phyloP scores from a whole-genome alignment of 2,797 vertebrate genomes.

The Champsocephalus gunnari region DNA sequence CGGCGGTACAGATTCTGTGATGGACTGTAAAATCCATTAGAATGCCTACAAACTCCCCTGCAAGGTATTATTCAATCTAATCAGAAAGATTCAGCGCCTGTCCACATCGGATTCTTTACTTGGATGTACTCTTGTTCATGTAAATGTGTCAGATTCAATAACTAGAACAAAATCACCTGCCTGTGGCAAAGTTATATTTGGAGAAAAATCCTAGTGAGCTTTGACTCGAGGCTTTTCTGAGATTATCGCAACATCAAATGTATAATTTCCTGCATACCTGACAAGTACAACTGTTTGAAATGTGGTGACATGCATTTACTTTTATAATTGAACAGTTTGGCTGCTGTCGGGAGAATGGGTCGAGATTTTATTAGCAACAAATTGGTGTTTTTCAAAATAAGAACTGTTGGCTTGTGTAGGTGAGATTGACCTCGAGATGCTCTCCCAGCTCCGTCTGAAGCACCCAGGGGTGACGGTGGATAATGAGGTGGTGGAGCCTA shows the following conservation, averaged over 20 bases:
- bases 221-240: slow-evolving; percentile 6
- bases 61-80: slow-evolving; percentile 49
- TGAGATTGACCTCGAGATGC: slow-evolving; percentile 92
- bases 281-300: not conserved
- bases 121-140: slow-evolving; percentile 22
- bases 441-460: slow-evolving; percentile 86
- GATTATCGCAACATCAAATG: slow-evolving; percentile 10
- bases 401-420: slow-evolving; percentile 79
- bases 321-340: not conserved
- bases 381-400: slow-evolving; percentile 17
- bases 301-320: not conserved
- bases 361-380: not conserved
- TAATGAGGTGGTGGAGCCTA: slow-evolving; percentile 93
- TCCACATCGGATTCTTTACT: slow-evolving; percentile 29
- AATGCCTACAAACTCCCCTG: slow-evolving; percentile 47
- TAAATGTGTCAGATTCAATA: slow-evolving; percentile 35
- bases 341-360: not conserved
- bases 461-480: slow-evolving; percentile 86
- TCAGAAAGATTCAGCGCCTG: slow-evolving; percentile 41
- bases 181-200: slow-evolving; percentile 13
- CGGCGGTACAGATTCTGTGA: slow-evolving; percentile 46
- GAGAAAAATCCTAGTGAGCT: slow-evolving; percentile 9
- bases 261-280: slow-evolving; percentile 14
- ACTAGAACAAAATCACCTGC: slow-evolving; percentile 34
- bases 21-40: slow-evolving; percentile 56